Evolutionary conservation across 2,888 invertebrate genomes (phyloP).

Genomic region (Entomobrya multifasciata): DNA sequence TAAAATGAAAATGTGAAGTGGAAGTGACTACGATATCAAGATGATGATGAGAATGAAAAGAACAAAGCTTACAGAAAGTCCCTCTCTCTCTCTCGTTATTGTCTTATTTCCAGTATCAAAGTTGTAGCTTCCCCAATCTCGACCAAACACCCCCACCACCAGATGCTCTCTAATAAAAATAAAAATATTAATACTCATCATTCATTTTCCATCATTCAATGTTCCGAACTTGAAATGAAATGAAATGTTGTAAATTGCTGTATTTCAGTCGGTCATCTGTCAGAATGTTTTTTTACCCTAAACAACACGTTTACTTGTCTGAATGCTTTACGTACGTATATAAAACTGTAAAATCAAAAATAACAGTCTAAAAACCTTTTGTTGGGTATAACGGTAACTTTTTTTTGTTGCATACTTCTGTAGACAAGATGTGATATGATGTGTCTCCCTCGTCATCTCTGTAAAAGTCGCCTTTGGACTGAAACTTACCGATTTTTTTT

Average conservation of each 20-base stretch:
- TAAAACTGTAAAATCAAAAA: no score
- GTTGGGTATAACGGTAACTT: no score
- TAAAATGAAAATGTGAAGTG: conserved; percentile 7
- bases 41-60: conserved; percentile 7
- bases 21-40: background rate
- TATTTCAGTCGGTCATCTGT: background rate
- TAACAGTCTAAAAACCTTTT: no score
- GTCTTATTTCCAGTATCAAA: background rate
- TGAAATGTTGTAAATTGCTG: conserved; percentile 16
- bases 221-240: conserved; percentile 32
- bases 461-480: no score
- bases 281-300: background rate
- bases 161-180: conserved; percentile 65
- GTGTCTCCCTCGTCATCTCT: no score
- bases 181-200: conserved; percentile 62
- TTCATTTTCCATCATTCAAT: conserved; percentile 60
- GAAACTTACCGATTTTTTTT: conserved; percentile 10
- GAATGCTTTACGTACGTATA: no score
- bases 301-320: background rate
- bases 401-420: no score
- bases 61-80: conserved; percentile 32
- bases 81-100: background rate
- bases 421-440: background rate
- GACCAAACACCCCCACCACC: conserved; percentile 26
- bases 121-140: conserved; percentile 7